phyloP scores from a whole-genome alignment of 2,888 invertebrate genomes.

The Priocnemis perturbator region DNA sequence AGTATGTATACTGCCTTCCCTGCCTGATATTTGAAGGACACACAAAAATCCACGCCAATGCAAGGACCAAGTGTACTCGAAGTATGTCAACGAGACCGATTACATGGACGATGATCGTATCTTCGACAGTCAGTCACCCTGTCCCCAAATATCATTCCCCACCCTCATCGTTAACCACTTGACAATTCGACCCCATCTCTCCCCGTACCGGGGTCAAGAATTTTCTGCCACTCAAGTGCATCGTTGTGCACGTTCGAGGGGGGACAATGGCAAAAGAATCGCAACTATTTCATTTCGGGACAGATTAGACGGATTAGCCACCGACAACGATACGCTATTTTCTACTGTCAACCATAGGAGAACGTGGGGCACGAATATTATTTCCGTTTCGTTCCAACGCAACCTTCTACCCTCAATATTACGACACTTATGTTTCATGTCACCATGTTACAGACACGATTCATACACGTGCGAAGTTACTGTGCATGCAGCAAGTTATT shows the following conservation, averaged over 20 bases:
- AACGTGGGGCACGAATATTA: conserved; percentile 39
- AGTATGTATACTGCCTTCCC: too few species aligned
- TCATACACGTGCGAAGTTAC: too few species aligned
- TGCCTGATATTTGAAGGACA: too few species aligned
- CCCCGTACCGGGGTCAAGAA: conserved; percentile 61
- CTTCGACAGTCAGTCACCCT: conserved; percentile 48
- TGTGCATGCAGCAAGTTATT: too few species aligned
- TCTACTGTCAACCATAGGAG: conserved; percentile 28
- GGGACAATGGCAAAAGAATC: conserved; percentile 62
- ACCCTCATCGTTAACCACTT: conserved; percentile 45
- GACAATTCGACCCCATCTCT: conserved; percentile 18
- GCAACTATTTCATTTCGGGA: conserved; percentile 75
- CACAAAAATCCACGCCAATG: conserved; percentile 4
- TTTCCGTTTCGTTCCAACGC: conserved; percentile 28
- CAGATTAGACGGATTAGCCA: conserved; percentile 74
- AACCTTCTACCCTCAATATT: too few species aligned
- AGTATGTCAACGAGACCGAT: conserved; percentile 37
- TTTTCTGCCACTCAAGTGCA: conserved; percentile 59
- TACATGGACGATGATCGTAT: conserved; percentile 46
- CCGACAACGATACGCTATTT: conserved; percentile 46
- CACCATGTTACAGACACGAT: too few species aligned
- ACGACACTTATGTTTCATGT: too few species aligned
- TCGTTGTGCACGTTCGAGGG: conserved; percentile 33
- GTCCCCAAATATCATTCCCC: conserved; percentile 45
- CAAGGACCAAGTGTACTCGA: conserved; percentile 25